Base-by-base conservation (phyloP, 2,888 invertebrate genomes). In the Cosmia pyralina region DNA sequence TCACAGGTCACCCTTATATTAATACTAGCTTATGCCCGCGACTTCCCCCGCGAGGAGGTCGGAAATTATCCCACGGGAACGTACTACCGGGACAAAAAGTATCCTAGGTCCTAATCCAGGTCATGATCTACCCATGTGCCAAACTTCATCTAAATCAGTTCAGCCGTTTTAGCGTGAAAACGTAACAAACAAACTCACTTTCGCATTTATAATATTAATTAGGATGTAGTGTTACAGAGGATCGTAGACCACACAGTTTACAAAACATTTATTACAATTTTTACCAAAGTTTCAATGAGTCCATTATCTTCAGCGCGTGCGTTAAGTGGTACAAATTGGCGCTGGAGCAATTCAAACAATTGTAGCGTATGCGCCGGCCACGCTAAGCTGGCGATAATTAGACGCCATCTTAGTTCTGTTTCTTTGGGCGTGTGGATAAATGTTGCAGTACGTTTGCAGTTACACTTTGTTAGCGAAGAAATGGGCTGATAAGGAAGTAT, bases 291-390 rank as follows among this genome's bases (percentile, higher is more conserved):
- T 64, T 72, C 60, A 77, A 76, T 68, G 78, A 65, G 58, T 83
- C 80, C 83, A 85, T 88, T 88, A 87, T 88, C 85, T 88, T 75
- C 55, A 52, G 71, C 75, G 77, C 79, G 74, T 86, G 86, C 87
- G 87, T 88, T 91, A 92, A 92, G 86, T 92, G 92, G 77, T 87
- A 87, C 87, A 88, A 92, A 92, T 92, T 91, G 89, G 83, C 84
- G 85, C 84, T 84, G 79, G 58, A 59, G 83, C 85, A 85, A 86
- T 89, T 88, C 84, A 88, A 88, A 88, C 90, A 91, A 92, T 91
- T 91, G 89, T 77, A 76, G 67, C 79, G 53, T 78, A 83, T 77
- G 70, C 81, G 70, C 81, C 76, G 77, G 83, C 74, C 79, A 75
- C 75, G 79, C 72, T 85, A 79, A 86, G 84, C 83, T 81, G 59